Evolutionary conservation across 1,140 invertebrate species (phyloP).

Genomic region (Drosophila littoralis): DNA sequence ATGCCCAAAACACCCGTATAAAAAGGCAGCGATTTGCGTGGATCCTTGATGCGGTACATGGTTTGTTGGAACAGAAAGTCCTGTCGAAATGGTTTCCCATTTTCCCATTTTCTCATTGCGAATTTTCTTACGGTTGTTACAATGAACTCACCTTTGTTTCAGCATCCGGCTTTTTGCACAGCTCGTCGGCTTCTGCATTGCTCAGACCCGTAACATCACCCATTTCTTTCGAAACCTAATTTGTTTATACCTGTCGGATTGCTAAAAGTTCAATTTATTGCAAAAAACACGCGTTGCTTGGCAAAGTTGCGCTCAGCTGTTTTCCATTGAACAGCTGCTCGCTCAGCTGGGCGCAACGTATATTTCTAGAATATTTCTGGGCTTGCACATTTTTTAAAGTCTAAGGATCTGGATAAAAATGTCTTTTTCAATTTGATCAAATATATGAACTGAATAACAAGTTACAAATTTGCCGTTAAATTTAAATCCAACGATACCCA

Average conservation of each 20-base stretch:
- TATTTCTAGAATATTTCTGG: no score
- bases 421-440: no score
- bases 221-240: slow-evolving; percentile 79
- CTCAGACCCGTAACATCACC: slow-evolving; percentile 86
- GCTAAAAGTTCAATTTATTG: slow-evolving; percentile 1
- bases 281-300: slow-evolving; percentile 25
- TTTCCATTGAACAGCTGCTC: slow-evolving; percentile 19
- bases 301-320: slow-evolving; percentile 21
- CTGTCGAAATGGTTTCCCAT: slow-evolving; percentile 83
- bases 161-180: slow-evolving; percentile 87
- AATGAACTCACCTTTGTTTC: slow-evolving; percentile 86
- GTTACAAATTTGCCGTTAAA: no score
- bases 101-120: not conserved
- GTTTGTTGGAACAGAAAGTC: slow-evolving; percentile 98
- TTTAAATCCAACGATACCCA: no score
- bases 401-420: no score
- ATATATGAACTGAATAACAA: no score
- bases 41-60: slow-evolving; percentile 98
- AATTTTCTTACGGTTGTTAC: not conserved
- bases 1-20: slow-evolving; percentile 96
- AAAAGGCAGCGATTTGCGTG: slow-evolving; percentile 93
- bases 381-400: no score
- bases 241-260: slow-evolving; percentile 11
- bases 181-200: slow-evolving; percentile 87
- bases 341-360: not conserved